phyloP scores from a whole-genome alignment of 2,888 invertebrate species.

The Drosophila fungiperda region DNA sequence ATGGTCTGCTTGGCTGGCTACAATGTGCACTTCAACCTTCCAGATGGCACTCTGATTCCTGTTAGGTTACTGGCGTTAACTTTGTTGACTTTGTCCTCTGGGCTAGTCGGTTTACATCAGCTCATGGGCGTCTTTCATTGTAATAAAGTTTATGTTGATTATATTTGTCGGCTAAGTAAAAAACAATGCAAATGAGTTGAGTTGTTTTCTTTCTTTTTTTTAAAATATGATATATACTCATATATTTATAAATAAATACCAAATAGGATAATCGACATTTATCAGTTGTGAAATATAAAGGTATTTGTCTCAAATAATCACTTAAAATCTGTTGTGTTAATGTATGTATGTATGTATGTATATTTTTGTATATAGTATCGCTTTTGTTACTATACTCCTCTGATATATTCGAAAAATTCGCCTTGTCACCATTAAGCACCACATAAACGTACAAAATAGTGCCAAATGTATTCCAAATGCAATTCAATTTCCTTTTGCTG shows the following conservation, averaged over 20 bases:
- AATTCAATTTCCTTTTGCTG: constrained; percentile 64
- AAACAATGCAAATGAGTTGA: constrained; percentile 29
- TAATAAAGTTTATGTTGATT: constrained; percentile 54
- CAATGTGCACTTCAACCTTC: constrained; percentile 22
- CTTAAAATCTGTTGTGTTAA: neutral
- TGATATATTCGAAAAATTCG: constrained; percentile 25
- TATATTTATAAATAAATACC: neutral
- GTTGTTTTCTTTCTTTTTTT: neutral
- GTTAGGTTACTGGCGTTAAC: constrained; percentile 34
- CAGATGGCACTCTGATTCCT: constrained; percentile 3
- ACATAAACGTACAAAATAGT: constrained; percentile 34
- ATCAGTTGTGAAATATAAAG: neutral
- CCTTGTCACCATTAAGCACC: constrained; percentile 32
- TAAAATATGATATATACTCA: neutral
- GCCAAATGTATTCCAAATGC: constrained; percentile 71
- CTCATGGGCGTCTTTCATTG: constrained; percentile 49
- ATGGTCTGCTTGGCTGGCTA: constrained; percentile 18
- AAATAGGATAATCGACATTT: too few species aligned
- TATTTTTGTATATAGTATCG: neutral
- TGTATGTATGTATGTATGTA: too few species aligned
- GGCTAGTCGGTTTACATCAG: constrained; percentile 40
- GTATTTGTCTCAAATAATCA: neutral
- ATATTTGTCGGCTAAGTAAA: constrained; percentile 6
- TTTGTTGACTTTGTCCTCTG: constrained; percentile 39
- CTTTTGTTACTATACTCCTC: constrained; percentile 37